Conservation (phyloP, 2,113 vertebrate species). For the Podarcis muralis region DNA sequence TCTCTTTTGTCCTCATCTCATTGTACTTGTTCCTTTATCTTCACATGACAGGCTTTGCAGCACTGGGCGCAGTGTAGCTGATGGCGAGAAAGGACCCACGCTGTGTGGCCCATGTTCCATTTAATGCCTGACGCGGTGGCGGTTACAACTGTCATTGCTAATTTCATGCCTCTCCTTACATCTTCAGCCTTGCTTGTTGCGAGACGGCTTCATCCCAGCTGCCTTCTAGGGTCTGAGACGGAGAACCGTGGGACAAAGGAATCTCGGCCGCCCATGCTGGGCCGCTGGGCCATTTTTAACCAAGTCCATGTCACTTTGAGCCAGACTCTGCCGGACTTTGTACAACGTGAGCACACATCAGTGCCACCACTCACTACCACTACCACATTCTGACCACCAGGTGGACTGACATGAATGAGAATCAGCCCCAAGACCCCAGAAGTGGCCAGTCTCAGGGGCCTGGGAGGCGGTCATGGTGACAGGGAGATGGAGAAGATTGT, state of each 20-base stretch:
- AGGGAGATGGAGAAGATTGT: fast-evolving
- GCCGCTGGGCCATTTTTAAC: neutral
- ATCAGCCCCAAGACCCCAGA: neutral
- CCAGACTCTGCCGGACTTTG: fast-evolving
- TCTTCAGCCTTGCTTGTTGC: neutral
- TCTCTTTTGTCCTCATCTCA: neutral
- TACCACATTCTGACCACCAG: slow-evolving; percentile 1
- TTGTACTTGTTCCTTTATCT: neutral
- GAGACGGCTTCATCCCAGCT: slow-evolving; percentile 20
- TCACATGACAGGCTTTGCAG: neutral
- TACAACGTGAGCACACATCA: neutral
- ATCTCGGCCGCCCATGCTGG: neutral
- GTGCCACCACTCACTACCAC: fast-evolving
- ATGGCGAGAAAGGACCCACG: slow-evolving; percentile 48
- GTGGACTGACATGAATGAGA: neutral
- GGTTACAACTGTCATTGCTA: slow-evolving; percentile 73
- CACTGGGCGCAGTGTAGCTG: neutral
- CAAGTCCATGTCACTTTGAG: neutral
- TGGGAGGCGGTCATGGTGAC: neutral
- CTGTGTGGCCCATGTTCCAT: slow-evolving; percentile 53
- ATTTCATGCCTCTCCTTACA: slow-evolving; percentile 60
- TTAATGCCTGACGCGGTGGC: slow-evolving; percentile 58
- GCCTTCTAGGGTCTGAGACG: slow-evolving; percentile 24
- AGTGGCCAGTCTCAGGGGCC: neutral
- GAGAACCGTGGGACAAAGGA: slow-evolving; percentile 47